phyloP scores from a whole-genome alignment of 2,888 invertebrate species.

The Noctua janthina region DNA sequence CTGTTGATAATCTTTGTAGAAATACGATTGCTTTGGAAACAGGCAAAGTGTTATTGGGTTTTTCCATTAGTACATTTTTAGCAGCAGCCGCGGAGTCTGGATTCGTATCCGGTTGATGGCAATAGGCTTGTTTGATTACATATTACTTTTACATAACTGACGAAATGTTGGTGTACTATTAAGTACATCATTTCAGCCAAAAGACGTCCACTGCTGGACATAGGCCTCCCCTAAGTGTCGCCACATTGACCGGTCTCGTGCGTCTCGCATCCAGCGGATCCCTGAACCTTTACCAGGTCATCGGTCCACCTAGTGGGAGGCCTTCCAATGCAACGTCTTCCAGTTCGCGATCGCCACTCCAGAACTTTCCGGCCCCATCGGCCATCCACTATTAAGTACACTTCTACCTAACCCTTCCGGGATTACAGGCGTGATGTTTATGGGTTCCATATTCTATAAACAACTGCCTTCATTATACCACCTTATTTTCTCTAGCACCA shows the following conservation, averaged over 20 bases:
- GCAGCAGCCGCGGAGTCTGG: neutral
- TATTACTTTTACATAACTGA: neutral
- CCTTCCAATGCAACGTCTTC: too few species aligned
- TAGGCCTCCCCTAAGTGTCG: too few species aligned
- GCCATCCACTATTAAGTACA: neutral
- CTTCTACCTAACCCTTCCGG: neutral
- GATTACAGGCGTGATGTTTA: neutral
- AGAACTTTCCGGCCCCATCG: too few species aligned
- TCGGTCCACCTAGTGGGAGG: too few species aligned
- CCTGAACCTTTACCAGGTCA: too few species aligned
- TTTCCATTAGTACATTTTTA: neutral
- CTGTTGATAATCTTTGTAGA: neutral
- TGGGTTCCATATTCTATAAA: neutral
- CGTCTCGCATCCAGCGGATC: too few species aligned
- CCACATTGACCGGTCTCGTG: too few species aligned
- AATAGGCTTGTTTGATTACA: too few species aligned
- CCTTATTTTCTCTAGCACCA: neutral
- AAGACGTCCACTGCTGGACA: too few species aligned
- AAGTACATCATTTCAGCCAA: neutral
- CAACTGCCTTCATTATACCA: conserved; percentile 7
- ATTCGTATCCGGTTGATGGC: neutral
- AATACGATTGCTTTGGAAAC: neutral
- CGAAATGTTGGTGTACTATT: neutral
- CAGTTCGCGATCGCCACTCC: too few species aligned
- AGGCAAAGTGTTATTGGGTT: neutral